Base-by-base conservation (phyloP, 1,140 invertebrate genomes). In the Drosophila suzukii region DNA sequence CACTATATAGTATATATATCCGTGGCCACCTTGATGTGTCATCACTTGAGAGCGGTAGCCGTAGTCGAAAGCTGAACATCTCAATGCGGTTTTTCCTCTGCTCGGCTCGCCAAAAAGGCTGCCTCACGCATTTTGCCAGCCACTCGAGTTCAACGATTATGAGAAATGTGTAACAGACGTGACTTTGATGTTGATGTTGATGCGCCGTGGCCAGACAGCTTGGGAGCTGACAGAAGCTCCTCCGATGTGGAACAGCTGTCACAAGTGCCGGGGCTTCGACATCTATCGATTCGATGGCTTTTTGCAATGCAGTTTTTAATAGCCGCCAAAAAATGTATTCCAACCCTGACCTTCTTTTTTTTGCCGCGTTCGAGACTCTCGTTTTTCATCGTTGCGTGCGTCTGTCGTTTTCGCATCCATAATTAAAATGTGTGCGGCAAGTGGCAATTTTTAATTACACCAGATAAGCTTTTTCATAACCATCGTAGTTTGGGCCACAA, bases 371-470 rank as follows among this genome's bases (percentile, higher is more conserved):
- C 51, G 46, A 67, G 54, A 66, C 59, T 66, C 67, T 71, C 53
- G 65, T 41, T 66, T 50, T 68, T 49, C 36, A 60, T 34, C 27
- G 47, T 82, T 57, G 78, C 76, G 59, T 84, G 59, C 50, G 71
- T 57, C 41, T 80, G 41, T 34, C 71, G 36, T 53, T 79, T 83
- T 83, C 66, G 71, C 81, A 75, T 72, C 62, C 67, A 78, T 85
- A 86, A 86, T 78, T 85, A 81, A 85, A 85, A 78, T 86, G 82
- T 81, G 44, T 81, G 74, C 81, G 67, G 60, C 63, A 68, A 83
- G 65, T 72, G 59, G 80, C 76, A 78, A 47, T 81, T 77, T 78
- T 85, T 85, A 84, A 80, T 84, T 78, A 66, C 46, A 59, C 49
- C n/a, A 77, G 66, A 74, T 72, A 61, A 72, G 72, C 57, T 72